Percentiles rank a stretch among this genome's conserved stretches.
phyloP scores from a whole-genome alignment of 2,797 vertebrate genomes.

The Eutrigla gurnardus region DNA sequence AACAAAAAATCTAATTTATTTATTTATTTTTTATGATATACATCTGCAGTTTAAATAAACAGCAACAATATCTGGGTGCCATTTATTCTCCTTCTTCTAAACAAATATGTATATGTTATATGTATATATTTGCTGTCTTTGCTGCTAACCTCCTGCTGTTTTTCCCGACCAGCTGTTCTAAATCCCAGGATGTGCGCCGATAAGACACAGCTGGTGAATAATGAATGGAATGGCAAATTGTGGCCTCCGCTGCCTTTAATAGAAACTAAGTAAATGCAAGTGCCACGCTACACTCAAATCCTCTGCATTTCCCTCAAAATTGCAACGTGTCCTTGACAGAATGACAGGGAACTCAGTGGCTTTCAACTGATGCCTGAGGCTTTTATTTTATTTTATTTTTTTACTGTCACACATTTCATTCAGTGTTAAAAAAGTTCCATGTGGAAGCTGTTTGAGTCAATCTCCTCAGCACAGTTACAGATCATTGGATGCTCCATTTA shows the following conservation, averaged over 20 bases:
- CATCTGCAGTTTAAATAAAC: background rate
- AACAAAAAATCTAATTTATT: background rate
- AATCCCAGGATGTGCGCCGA: conserved; percentile 27
- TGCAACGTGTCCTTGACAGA: conserved; percentile 56
- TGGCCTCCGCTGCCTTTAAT: conserved; percentile 27
- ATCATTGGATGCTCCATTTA: conserved; percentile 70
- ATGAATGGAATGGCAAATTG: conserved; percentile 51
- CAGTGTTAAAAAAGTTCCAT: conserved; percentile 71
- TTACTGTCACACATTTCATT: conserved; percentile 57
- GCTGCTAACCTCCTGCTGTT: conserved; percentile 27
- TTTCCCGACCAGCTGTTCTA: conserved; percentile 23
- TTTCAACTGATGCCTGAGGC: conserved; percentile 47
- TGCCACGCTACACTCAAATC: conserved; percentile 24
- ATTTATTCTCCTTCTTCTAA: conserved; percentile 17
- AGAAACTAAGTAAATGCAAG: conserved; percentile 39
- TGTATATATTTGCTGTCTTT: conserved; percentile 4
- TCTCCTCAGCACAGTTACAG: conserved; percentile 66
- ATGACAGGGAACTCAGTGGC: conserved; percentile 60
- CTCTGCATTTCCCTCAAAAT: conserved; percentile 39
- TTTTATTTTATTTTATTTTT: conserved; percentile 3
- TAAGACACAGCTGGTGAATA: conserved; percentile 64
- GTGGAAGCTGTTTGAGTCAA: conserved; percentile 61
- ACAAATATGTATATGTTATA: conserved; percentile 17
- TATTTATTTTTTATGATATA: no score
- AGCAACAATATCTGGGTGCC: background rate